Percentiles rank a stretch among this genome's conserved stretches.
Evolutionary conservation across 1,140 invertebrate genomes (phyloP).

Genomic region (Orchesella cincta): DNA sequence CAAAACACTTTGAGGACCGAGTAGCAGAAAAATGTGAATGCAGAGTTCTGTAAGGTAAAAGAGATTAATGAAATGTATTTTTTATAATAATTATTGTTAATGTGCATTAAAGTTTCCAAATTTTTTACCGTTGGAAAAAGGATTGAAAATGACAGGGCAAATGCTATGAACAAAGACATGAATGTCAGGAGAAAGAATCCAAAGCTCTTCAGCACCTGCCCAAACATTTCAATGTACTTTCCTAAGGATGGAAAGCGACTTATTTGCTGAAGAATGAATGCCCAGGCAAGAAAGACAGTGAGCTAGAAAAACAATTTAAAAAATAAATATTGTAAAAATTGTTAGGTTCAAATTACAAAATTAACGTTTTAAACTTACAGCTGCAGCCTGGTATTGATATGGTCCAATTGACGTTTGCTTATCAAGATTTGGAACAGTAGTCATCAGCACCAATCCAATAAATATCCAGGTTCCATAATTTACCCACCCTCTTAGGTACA

Average conservation of each 20-base stretch:
- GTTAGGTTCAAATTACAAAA: not conserved
- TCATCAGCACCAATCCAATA: constrained; percentile 38
- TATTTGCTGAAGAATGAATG: constrained; percentile 56
- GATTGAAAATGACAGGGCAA: constrained; percentile 73
- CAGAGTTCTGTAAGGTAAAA: constrained; percentile 7
- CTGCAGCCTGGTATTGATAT: constrained; percentile 46
- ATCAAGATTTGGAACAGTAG: constrained; percentile 39
- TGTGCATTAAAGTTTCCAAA: not conserved
- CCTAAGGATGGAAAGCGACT: constrained; percentile 80
- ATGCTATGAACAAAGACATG: constrained; percentile 74
- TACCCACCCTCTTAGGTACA: constrained; percentile 39
- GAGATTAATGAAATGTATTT: constrained; percentile 5
- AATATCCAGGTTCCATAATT: constrained; percentile 43
- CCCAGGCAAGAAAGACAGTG: constrained; percentile 47
- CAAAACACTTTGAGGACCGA: constrained; percentile 39
- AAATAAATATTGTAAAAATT: not conserved
- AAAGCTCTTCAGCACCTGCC: constrained; percentile 76
- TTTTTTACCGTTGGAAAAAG: constrained; percentile 62
- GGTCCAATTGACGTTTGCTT: constrained; percentile 30
- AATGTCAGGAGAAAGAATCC: constrained; percentile 79
- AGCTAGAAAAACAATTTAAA: constrained; percentile 55
- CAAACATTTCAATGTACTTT: constrained; percentile 81
- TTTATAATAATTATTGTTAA: not conserved
- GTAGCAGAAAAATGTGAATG: constrained; percentile 40
- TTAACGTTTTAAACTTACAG: constrained; percentile 37